Evolutionary conservation across 2,113 vertebrate species (phyloP).

Genomic region (Cervus canadensis): DNA sequence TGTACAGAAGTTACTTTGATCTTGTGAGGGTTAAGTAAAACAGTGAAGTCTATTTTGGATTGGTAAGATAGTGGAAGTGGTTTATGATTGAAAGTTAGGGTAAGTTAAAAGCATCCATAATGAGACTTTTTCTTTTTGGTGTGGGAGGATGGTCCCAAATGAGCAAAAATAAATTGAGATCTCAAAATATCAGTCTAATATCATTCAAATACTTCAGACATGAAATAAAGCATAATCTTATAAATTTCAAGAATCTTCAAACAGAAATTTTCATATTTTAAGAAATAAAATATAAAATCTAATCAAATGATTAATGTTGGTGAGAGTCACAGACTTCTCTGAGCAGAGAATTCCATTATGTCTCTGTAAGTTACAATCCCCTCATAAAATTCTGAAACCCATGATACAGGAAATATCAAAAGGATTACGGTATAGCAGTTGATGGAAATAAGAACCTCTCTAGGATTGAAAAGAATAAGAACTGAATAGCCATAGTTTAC

Average conservation of each 20-base stretch:
- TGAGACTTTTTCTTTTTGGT: not conserved
- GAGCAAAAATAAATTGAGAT: not conserved
- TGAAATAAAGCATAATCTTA: not conserved
- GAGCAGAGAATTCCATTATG: not conserved
- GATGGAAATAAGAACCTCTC: not conserved
- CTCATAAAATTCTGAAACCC: not conserved
- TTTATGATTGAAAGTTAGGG: not conserved
- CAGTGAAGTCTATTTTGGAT: not conserved
- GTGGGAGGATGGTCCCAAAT: not conserved
- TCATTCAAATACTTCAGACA: not conserved
- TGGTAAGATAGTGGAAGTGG: not conserved
- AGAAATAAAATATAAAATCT: not conserved
- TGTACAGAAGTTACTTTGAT: not conserved
- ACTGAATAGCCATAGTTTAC: not conserved
- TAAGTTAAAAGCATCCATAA: not conserved
- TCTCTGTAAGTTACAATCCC: not conserved
- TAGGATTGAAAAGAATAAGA: not conserved
- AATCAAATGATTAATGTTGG: not conserved
- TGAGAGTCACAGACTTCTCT: not conserved
- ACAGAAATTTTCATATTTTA: not conserved
- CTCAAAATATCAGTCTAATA: not conserved
- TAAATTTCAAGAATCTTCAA: not conserved
- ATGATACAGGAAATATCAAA: not conserved
- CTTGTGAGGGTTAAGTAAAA: not conserved
- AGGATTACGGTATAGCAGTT: not conserved